These are phyloP conservation scores for Scaptodrosophila lebanonensis DNA, from an alignment of 1,140 invertebrate genomes.

Conservation along the genomic window DNA sequence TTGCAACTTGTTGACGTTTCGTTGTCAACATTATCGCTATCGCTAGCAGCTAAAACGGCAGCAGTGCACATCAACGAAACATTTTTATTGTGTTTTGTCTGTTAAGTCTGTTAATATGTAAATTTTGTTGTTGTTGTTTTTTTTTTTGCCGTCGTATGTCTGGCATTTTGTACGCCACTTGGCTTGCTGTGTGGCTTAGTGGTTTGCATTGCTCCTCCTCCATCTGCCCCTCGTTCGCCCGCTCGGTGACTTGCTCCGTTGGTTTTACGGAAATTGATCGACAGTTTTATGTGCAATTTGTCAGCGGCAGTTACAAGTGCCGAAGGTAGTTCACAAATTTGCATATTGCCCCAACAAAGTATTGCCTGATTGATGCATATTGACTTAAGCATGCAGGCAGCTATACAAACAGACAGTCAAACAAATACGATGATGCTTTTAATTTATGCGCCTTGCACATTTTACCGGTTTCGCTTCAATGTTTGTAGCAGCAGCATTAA, in stretches of 20 bases:
- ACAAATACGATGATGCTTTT: too few relatives aligned
- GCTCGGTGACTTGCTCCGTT: too few relatives aligned
- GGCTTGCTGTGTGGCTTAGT: too few relatives aligned
- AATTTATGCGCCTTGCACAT: slow-evolving; percentile 29
- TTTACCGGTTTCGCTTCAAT: slow-evolving; percentile 53
- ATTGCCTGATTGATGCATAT: slow-evolving; percentile 53
- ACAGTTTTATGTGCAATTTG: slow-evolving; percentile 76
- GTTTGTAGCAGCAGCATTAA: slow-evolving; percentile 25
- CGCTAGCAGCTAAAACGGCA: slow-evolving; percentile 8
- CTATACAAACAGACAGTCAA: too few relatives aligned
- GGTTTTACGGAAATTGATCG: slow-evolving; percentile 61
- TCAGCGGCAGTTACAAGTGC: too few relatives aligned
- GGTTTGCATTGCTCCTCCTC: too few relatives aligned
- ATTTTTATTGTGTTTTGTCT: neutral
- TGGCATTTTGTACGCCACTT: too few relatives aligned
- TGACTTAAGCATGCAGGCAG: slow-evolving; percentile 53
- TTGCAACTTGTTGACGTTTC: slow-evolving; percentile 66
- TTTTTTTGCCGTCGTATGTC: too few relatives aligned
- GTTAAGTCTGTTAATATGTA: neutral
- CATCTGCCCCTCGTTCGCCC: too few relatives aligned
- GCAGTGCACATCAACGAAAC: too few relatives aligned
- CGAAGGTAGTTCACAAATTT: slow-evolving; percentile 70
- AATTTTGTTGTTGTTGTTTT: slow-evolving; percentile 20
- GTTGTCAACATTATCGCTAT: slow-evolving; percentile 67
- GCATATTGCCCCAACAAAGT: slow-evolving; percentile 54